These are phyloP conservation scores for Pomatorhinus ruficollis DNA, from an alignment of 2,113 vertebrate species.

Conservation along the genomic window DNA sequence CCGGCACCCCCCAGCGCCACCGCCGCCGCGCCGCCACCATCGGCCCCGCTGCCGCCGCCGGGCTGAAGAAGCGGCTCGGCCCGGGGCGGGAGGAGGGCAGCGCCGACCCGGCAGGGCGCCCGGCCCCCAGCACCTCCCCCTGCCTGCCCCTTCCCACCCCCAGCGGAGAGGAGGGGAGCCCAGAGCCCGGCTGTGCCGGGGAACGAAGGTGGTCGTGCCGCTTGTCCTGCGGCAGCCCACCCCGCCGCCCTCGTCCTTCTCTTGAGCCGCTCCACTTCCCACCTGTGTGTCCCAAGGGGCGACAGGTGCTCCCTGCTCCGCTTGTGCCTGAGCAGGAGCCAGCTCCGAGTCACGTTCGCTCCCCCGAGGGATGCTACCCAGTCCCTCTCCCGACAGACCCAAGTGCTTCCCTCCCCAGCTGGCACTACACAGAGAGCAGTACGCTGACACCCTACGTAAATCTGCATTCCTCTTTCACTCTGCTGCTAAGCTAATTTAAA, in stretches of 20 bases:
- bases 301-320: rapidly evolving
- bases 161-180: not conserved
- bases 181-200: rapidly evolving
- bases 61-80: too few relatives aligned
- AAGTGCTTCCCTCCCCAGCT: rapidly evolving
- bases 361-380: rapidly evolving
- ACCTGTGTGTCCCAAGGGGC: too few relatives aligned
- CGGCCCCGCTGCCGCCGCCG: not conserved
- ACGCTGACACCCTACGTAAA: rapidly evolving
- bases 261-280: rapidly evolving
- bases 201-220: rapidly evolving
- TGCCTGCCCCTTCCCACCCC: not conserved
- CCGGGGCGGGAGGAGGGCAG: not conserved
- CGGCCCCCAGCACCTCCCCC: not conserved
- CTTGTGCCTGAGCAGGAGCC: rapidly evolving
- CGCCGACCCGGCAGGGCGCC: not conserved
- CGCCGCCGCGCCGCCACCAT: not conserved
- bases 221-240: rapidly evolving
- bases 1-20: conserved; percentile 46
- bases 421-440: rapidly evolving
- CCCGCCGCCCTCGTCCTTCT: rapidly evolving
- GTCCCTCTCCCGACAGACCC: rapidly evolving
- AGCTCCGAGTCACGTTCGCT: rapidly evolving
- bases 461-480: rapidly evolving
- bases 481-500: not conserved